These are phyloP conservation scores for Heliconius hortense DNA, from an alignment of 2,888 invertebrate genomes.

Conservation along the genomic window DNA sequence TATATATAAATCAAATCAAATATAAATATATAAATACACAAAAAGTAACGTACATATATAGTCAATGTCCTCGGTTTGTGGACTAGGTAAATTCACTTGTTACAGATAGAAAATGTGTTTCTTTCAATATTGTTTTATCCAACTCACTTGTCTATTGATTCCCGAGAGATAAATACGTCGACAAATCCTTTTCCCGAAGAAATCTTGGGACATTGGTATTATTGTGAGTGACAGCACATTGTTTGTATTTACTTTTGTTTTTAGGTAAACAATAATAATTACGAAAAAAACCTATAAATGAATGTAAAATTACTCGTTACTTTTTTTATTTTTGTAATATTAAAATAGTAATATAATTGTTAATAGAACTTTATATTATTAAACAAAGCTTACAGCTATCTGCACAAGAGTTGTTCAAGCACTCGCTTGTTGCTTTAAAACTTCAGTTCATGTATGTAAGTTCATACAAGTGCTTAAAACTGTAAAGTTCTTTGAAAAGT, in stretches of 20 bases:
- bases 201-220: conserved; percentile 20
- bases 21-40: too few relatives aligned
- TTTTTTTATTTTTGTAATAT: not conserved
- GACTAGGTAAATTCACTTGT: not conserved
- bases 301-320: too few relatives aligned
- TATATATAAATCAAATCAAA: too few relatives aligned
- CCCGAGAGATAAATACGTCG: conserved; percentile 24
- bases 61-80: not conserved
- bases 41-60: not conserved
- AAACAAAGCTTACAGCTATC: not conserved
- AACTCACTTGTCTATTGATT: conserved; percentile 23
- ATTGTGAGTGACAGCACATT: conserved; percentile 24
- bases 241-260: conserved; percentile 1
- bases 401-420: conserved; percentile 12
- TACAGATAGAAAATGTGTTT: not conserved
- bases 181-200: conserved; percentile 24
- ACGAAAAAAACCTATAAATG: not conserved
- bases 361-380: not conserved
- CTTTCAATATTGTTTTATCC: conserved; percentile 24
- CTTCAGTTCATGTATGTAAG: conserved; percentile 13
- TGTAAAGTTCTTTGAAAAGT: conserved; percentile 6
- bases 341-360: not conserved
- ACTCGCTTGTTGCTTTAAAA: conserved; percentile 20
- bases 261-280: not conserved
- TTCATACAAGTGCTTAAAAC: conserved; percentile 15